phyloP scores from a whole-genome alignment of 64 coral and sea anemone species.

The Porites lutea region DNA sequence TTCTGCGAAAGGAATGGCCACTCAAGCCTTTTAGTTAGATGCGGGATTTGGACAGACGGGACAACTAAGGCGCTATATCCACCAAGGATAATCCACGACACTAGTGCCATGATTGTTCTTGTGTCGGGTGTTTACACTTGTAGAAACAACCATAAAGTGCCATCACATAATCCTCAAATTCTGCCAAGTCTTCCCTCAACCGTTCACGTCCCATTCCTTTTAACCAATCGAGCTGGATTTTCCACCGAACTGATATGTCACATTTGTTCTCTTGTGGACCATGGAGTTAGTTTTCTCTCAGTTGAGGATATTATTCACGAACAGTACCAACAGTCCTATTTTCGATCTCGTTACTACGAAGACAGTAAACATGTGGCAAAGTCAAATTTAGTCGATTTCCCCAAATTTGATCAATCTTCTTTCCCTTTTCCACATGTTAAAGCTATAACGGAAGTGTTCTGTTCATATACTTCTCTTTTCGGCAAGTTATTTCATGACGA shows the following conservation, averaged over 20 bases:
- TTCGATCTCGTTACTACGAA: not conserved
- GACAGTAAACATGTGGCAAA: not conserved
- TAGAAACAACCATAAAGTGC: conserved; percentile 22
- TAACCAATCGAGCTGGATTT: conserved; percentile 59
- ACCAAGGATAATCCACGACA: conserved; percentile 29
- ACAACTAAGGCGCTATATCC: not conserved
- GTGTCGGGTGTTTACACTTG: conserved; percentile 48
- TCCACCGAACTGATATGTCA: conserved; percentile 26
- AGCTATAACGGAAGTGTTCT: conserved; percentile 8
- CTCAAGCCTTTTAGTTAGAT: not conserved
- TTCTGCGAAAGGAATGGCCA: not conserved
- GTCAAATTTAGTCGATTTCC: not conserved
- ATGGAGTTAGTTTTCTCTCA: conserved; percentile 47
- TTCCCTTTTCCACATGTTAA: conserved; percentile 31
- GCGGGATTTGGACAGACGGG: conserved; percentile 36
- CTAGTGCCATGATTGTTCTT: conserved; percentile 27
- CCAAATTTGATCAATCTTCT: conserved; percentile 4
- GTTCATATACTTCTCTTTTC: conserved; percentile 22
- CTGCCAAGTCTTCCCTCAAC: conserved; percentile 16
- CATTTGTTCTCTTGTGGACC: conserved; percentile 47
- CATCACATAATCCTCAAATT: conserved; percentile 35
- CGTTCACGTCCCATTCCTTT: conserved; percentile 45
- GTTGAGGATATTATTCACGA: conserved; percentile 49
- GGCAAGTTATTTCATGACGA: conserved; percentile 7
- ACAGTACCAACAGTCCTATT: conserved; percentile 39